Conservation (phyloP, 2,888 invertebrate genomes). For the Quadriops clusia region DNA sequence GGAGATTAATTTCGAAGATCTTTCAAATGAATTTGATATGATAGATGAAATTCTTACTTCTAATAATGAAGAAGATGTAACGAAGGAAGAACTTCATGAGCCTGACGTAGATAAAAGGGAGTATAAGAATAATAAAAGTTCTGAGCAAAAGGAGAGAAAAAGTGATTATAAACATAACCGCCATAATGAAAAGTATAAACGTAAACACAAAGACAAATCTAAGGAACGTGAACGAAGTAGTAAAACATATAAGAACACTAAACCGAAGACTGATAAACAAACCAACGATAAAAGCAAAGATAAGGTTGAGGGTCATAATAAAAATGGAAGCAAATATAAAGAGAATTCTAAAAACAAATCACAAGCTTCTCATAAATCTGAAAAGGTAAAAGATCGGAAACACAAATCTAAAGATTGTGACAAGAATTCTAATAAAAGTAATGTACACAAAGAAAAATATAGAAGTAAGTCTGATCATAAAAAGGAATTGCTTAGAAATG, state of each 20-base stretch:
- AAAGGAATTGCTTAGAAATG: conserved; percentile 12
- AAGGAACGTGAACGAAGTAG: conserved; percentile 21
- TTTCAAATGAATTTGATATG: conserved; percentile 33
- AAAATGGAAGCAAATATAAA: conserved; percentile 21
- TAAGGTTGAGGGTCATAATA: conserved; percentile 22
- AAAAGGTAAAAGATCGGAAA: conserved; percentile 9
- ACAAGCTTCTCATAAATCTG: conserved; percentile 13
- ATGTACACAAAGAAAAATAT: conserved; percentile 23
- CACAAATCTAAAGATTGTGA: conserved; percentile 9
- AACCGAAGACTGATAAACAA: conserved; percentile 13
- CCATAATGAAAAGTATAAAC: conserved; percentile 29
- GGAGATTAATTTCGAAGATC: conserved; percentile 30
- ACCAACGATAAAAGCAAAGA: conserved; percentile 17
- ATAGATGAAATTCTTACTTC: conserved; percentile 34
- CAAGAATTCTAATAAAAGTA: too few relatives aligned
- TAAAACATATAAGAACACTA: conserved; percentile 15
- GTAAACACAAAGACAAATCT: conserved; percentile 29
- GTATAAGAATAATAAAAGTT: conserved; percentile 1
- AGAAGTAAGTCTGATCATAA: conserved; percentile 24
- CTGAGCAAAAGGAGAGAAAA: conserved; percentile 6
- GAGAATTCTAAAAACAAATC: conserved; percentile 22
- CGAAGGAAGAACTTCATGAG: conserved; percentile 11
- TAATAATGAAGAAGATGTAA: conserved; percentile 11
- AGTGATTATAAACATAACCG: conserved; percentile 8
- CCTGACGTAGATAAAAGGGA: conserved; percentile 16